A percentile compares a stretch with the other conserved stretches of the same genome.
Conservation (phyloP, 2,797 vertebrate species). For the Ctenosaura bakeri region DNA sequence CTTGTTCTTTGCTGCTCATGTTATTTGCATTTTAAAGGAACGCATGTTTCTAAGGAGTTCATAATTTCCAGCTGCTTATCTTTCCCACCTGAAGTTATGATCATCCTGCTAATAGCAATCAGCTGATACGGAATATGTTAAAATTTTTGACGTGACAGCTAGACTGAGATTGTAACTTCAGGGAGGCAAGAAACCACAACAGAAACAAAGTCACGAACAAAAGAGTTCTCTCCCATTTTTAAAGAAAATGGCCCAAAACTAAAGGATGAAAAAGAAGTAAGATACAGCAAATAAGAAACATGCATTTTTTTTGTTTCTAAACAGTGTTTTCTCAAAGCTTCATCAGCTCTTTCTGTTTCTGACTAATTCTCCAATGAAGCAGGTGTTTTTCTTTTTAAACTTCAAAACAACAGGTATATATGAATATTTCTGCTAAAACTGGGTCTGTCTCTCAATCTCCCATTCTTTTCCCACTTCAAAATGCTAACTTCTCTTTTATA, state of each 20-base stretch:
- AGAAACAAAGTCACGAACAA: neutral
- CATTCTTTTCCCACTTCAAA: neutral
- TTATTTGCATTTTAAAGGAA: constrained; percentile 8
- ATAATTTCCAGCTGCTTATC: constrained; percentile 43
- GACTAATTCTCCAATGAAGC: neutral
- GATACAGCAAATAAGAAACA: constrained; percentile 5
- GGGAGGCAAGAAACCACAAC: neutral
- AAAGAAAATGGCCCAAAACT: neutral
- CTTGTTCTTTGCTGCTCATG: constrained; percentile 16
- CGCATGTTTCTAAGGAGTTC: constrained; percentile 12
- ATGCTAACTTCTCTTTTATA: neutral
- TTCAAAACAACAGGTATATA: neutral
- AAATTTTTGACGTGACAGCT: neutral
- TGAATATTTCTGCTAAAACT: neutral
- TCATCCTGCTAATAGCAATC: neutral
- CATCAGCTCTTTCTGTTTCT: neutral
- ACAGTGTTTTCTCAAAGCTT: constrained; percentile 1
- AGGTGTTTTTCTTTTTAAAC: neutral
- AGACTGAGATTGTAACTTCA: neutral
- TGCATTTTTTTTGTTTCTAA: neutral
- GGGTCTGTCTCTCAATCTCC: neutral
- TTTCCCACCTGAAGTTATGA: constrained; percentile 11
- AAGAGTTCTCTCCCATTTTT: neutral
- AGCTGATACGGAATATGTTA: neutral
- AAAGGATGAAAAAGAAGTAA: constrained; percentile 36